A percentile compares a stretch with the other conserved stretches of the same genome.
Conservation (phyloP, 2,888 invertebrate genomes). For the Gonocerus acuteangulatus region DNA sequence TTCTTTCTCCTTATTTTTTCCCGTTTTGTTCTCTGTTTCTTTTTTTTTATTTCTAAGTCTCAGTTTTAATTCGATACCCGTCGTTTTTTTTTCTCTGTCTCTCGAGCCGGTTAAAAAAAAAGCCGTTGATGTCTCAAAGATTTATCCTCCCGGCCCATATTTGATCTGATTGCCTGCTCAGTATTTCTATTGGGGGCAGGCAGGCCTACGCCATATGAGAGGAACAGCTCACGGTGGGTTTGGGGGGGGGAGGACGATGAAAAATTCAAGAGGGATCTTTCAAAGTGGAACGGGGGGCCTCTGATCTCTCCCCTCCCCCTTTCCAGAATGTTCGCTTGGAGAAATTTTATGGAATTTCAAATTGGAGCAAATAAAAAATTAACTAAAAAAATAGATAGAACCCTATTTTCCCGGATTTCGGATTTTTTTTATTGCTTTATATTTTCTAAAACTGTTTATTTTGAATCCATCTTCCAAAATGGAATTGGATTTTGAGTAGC, state of each 20-base stretch:
- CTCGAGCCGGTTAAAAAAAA: constrained; percentile 6
- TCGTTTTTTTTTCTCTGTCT: no score
- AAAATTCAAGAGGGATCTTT: constrained; percentile 10
- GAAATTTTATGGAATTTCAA: no score
- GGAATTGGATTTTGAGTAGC: no score
- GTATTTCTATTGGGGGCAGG: constrained; percentile 11
- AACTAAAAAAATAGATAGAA: no score
- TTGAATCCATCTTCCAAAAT: no score
- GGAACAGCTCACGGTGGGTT: background rate
- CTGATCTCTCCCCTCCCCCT: no score
- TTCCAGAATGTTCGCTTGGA: no score
- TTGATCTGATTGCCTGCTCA: constrained; percentile 18
- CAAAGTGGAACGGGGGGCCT: no score
- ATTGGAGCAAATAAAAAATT: no score
- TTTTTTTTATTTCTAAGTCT: background rate
- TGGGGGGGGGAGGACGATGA: constrained; percentile 1
- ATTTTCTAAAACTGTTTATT: no score
- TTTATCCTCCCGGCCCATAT: constrained; percentile 14
- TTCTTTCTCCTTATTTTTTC: constrained; percentile 9
- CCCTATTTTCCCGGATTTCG: no score
- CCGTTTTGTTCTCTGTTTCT: background rate
- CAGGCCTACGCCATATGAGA: background rate
- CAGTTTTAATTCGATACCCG: background rate
- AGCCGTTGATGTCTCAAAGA: constrained; percentile 19
- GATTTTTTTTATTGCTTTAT: no score